A percentile compares a stretch with the other conserved stretches of the same genome.
phyloP scores from a whole-genome alignment of 2,888 invertebrate genomes.

The Harmothoe impar region DNA sequence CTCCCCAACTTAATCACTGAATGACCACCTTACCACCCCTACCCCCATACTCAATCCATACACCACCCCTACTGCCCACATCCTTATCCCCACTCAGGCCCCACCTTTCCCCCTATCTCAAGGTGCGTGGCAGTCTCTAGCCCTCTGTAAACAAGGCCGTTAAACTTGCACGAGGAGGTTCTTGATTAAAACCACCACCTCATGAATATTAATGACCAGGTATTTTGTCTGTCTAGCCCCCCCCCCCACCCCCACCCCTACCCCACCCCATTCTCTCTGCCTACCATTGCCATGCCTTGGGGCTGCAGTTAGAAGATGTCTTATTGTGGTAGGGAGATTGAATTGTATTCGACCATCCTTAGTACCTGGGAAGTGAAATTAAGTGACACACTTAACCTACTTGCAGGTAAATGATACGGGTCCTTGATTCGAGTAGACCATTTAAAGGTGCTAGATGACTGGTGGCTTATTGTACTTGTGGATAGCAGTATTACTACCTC shows the following conservation, averaged over 20 bases:
- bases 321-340: constrained; percentile 18
- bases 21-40: neutral
- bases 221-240: too few relatives aligned
- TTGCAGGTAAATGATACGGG: constrained; percentile 6
- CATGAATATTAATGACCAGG: constrained; percentile 35
- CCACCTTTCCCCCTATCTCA: too few relatives aligned
- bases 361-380: neutral
- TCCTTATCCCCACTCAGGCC: too few relatives aligned
- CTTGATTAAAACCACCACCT: constrained; percentile 1
- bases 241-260: too few relatives aligned
- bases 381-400: constrained; percentile 5
- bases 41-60: too few relatives aligned
- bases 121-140: neutral
- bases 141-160: constrained; percentile 21
- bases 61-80: neutral
- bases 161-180: constrained; percentile 17
- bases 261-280: neutral
- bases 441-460: neutral
- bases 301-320: constrained; percentile 17
- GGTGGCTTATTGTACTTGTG: neutral
- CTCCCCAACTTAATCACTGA: neutral
- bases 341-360: constrained; percentile 20
- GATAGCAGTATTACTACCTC: neutral
- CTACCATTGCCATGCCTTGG: neutral
- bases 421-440: neutral